A percentile compares a stretch with the other conserved stretches of the same genome.
Evolutionary conservation across 2,888 invertebrate genomes (phyloP).

Genomic region (Urechis unicinctus): DNA sequence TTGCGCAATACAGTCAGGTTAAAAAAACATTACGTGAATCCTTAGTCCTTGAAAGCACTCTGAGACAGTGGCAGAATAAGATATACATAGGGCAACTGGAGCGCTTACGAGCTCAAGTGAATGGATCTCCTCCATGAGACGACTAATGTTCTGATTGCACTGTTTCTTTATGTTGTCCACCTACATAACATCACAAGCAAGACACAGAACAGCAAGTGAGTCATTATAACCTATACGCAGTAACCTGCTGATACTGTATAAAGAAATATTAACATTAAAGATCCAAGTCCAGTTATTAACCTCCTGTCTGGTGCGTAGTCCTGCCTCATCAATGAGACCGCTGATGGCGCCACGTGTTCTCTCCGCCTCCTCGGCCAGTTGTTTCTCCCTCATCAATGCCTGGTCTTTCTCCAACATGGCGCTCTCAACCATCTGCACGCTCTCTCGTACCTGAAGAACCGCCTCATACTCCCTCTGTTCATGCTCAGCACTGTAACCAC

Average conservation of each 20-base stretch:
- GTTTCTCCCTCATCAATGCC: constrained; percentile 34
- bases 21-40: no score
- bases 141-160: constrained; percentile 40
- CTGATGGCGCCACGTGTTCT: constrained; percentile 37
- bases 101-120: constrained; percentile 39
- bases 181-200: no score
- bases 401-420: constrained; percentile 45
- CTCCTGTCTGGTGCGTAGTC: constrained; percentile 42
- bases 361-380: constrained; percentile 40
- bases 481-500: constrained; percentile 27
- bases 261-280: no score
- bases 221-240: background rate
- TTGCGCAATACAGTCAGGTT: no score
- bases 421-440: constrained; percentile 42
- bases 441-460: constrained; percentile 37
- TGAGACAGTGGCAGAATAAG: no score
- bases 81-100: no score
- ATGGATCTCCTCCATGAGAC: constrained; percentile 44
- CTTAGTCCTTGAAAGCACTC: no score
- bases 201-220: no score
- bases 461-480: constrained; percentile 37
- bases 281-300: constrained; percentile 18
- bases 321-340: constrained; percentile 44
- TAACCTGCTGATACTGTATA: background rate
- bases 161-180: constrained; percentile 41